These are phyloP conservation scores for Falco concolor DNA, from an alignment of 2,797 vertebrate genomes.

Conservation along the genomic window DNA sequence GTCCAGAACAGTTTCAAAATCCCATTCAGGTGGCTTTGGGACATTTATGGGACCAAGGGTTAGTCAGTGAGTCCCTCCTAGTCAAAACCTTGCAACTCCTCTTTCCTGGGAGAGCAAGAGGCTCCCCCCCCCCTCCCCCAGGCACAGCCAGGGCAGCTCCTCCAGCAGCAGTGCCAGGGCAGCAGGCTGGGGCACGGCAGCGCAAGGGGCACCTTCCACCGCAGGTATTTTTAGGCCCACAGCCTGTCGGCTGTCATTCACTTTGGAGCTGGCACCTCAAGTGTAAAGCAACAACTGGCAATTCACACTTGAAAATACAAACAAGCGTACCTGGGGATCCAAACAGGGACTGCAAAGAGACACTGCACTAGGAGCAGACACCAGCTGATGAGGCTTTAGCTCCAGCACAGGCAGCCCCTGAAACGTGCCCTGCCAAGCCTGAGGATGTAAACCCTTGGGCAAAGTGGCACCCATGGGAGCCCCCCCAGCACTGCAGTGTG, in stretches of 20 bases:
- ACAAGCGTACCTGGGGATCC: not conserved
- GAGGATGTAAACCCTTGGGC: not conserved
- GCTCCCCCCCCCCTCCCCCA: not conserved
- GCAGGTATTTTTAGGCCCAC: not conserved
- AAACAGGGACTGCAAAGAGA: not conserved
- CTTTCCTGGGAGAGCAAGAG: not conserved
- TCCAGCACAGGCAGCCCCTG: not conserved
- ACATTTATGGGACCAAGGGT: not conserved
- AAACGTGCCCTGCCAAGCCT: not conserved
- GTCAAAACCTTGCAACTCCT: not conserved
- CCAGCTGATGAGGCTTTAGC: not conserved
- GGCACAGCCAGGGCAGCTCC: not conserved
- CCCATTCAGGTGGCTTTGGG: not conserved
- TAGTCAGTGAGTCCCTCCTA: not conserved
- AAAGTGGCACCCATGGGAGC: not conserved
- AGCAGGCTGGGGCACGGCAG: not conserved
- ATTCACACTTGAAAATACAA: not conserved
- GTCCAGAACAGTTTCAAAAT: not conserved
- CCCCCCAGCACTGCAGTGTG: not conserved
- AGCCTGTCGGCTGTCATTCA: not conserved
- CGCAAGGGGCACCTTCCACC: not conserved
- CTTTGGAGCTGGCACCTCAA: not conserved
- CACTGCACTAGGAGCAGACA: not conserved
- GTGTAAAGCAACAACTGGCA: not conserved
- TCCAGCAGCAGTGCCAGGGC: not conserved